phyloP scores from a whole-genome alignment of 2,113 vertebrate species.

The Pelecanus crispus region DNA sequence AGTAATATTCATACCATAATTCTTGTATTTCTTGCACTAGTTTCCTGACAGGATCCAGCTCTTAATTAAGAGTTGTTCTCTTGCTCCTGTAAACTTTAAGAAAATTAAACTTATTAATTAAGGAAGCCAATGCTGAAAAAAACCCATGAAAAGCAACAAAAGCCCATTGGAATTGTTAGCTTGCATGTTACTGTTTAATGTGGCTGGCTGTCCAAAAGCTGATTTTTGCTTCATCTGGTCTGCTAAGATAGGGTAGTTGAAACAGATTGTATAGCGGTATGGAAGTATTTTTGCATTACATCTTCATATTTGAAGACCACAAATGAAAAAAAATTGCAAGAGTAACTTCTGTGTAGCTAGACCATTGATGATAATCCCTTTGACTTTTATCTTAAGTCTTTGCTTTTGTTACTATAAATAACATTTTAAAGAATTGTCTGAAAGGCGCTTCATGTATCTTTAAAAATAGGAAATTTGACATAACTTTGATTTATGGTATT shows the following conservation, averaged over 20 bases:
- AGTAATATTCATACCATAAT: not conserved
- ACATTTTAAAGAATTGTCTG: conserved; percentile 59
- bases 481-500: conserved; percentile 72
- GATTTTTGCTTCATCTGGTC: conserved; percentile 62
- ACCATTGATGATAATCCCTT: conserved; percentile 71
- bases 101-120: conserved; percentile 16
- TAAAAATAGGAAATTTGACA: conserved; percentile 67
- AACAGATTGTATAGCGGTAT: conserved; percentile 20
- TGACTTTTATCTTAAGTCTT: conserved; percentile 72
- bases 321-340: conserved; percentile 63
- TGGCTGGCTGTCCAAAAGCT: conserved; percentile 50
- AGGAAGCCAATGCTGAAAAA: not conserved
- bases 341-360: conserved; percentile 55
- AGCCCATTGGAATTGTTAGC: conserved; percentile 33
- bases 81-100: not conserved
- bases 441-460: conserved; percentile 59
- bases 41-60: not conserved
- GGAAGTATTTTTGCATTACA: conserved; percentile 50
- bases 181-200: conserved; percentile 43
- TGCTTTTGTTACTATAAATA: conserved; percentile 71
- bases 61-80: not conserved
- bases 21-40: not conserved
- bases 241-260: conserved; percentile 63
- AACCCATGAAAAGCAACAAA: not conserved
- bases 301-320: conserved; percentile 65